Base-by-base conservation (phyloP, 2,888 invertebrate species). In the Dyspetes luteomarginatus region DNA sequence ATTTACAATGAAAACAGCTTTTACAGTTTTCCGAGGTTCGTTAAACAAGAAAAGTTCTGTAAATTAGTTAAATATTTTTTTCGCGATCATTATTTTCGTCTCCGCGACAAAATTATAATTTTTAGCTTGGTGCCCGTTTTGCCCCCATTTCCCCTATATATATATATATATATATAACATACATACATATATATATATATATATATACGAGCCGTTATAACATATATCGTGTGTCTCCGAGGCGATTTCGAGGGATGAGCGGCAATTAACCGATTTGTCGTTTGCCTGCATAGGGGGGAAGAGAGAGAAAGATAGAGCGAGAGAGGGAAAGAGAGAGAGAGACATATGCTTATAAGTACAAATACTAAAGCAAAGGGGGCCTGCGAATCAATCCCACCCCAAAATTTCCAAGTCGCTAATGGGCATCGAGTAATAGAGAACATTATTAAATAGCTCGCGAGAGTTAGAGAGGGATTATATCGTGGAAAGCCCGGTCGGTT, bases 181-280 rank as follows among this genome's bases (percentile, higher is more conserved):
- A n/a, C n/a, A n/a, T n/a, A n/a, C n/a, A n/a, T n/a, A n/a, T n/a
- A n/a, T n/a, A n/a, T n/a, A n/a, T n/a, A n/a, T n/a, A n/a, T n/a
- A n/a, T n/a, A n/a, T n/a, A n/a, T n/a, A n/a, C n/a, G n/a, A n/a
- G n/a, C n/a, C n/a, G n/a, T n/a, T n/a, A n/a, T n/a, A n/a, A n/a
- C n/a, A n/a, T n/a, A n/a, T n/a, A n/a, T n/a, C n/a, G 56, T 24
- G 24, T 15, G 52, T 73, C 87, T 88, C 89, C 87, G 87, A 85
- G 86, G 78, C 84, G 79, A 77, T 76, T 69, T 45, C 55, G 55
- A 84, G 88, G 86, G 86, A 86, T 85, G 86, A 85, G 83, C 87
- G 89, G 89, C 90, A 90, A 91, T 91, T 91, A 91, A 91, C 91
- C 88, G 90, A 90, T 90, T 87, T 89, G 87, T 86, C 85, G 81